Percentiles rank a stretch among this genome's conserved stretches.
Evolutionary conservation across 2,888 invertebrate genomes (phyloP).

Genomic region (Acleris literana): DNA sequence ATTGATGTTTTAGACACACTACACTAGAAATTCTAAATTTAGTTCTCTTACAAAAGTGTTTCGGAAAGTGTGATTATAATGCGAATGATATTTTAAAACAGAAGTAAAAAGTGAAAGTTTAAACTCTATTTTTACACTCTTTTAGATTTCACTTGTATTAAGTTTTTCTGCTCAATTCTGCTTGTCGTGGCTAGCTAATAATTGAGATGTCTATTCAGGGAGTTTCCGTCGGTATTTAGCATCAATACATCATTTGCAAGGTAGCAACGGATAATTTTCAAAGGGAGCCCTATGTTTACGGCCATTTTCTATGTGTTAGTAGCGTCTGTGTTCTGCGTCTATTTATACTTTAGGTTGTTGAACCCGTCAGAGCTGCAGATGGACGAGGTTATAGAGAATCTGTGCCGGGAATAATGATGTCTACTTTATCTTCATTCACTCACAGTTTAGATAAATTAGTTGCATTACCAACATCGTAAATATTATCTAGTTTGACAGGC

Average conservation of each 20-base stretch:
- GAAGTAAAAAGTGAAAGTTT: no score
- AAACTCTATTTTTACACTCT: no score
- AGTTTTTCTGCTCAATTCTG: background rate
- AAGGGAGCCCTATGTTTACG: constrained; percentile 53
- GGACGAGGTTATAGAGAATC: constrained; percentile 37
- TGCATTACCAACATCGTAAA: background rate
- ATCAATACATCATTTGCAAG: constrained; percentile 8
- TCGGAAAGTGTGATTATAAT: no score
- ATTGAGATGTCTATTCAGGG: constrained; percentile 6
- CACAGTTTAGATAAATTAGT: constrained; percentile 2
- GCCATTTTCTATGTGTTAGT: constrained; percentile 56
- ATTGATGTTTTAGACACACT: no score
- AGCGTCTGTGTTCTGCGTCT: constrained; percentile 60
- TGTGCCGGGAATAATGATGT: constrained; percentile 28
- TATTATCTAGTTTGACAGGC: background rate
- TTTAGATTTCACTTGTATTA: no score
- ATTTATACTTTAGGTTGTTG: constrained; percentile 78
- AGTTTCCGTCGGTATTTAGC: constrained; percentile 2
- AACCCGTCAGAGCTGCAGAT: constrained; percentile 57
- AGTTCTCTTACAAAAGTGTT: no score
- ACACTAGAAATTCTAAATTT: no score
- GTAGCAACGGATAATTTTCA: constrained; percentile 40
- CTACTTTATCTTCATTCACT: constrained; percentile 16
- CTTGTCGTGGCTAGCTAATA: background rate
- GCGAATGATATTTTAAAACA: no score